Evolutionary conservation across 1,140 invertebrate genomes (phyloP).

Genomic region (Heliconius hewitsoni): DNA sequence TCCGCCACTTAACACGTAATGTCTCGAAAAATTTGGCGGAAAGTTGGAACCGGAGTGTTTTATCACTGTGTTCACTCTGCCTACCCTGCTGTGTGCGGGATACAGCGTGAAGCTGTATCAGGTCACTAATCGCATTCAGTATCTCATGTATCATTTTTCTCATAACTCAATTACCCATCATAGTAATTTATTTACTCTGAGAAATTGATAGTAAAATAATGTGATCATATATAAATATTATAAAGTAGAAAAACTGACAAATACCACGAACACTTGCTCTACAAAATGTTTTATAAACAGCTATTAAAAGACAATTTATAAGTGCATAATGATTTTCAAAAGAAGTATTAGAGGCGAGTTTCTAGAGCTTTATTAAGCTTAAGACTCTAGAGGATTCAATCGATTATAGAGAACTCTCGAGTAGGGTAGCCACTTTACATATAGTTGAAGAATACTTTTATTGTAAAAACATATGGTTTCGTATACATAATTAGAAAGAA

Average conservation of each 20-base stretch:
- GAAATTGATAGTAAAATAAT: not conserved
- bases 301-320: conserved; percentile 30
- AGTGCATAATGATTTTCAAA: conserved; percentile 33
- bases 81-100: not conserved
- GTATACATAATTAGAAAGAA: too few relatives aligned
- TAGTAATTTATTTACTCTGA: not conserved
- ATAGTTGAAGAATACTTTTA: not conserved
- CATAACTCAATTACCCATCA: not conserved
- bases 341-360: conserved; percentile 27
- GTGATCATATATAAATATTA: not conserved
- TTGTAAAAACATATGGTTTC: not conserved
- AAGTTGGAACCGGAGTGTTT: too few relatives aligned
- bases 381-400: conserved; percentile 20
- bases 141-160: not conserved
- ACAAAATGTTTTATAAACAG: not conserved
- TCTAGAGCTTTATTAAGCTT: conserved; percentile 36
- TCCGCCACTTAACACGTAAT: too few relatives aligned
- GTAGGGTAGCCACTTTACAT: conserved; percentile 16
- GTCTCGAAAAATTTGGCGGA: too few relatives aligned
- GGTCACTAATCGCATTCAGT: not conserved
- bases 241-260: not conserved
- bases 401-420: conserved; percentile 27
- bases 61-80: not conserved
- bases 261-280: not conserved
- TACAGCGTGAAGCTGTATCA: not conserved